Percentiles rank a stretch among this genome's conserved stretches.
Evolutionary conservation across 2,113 vertebrate species (phyloP).

Genomic region (Ailuropoda melanoleuca): DNA sequence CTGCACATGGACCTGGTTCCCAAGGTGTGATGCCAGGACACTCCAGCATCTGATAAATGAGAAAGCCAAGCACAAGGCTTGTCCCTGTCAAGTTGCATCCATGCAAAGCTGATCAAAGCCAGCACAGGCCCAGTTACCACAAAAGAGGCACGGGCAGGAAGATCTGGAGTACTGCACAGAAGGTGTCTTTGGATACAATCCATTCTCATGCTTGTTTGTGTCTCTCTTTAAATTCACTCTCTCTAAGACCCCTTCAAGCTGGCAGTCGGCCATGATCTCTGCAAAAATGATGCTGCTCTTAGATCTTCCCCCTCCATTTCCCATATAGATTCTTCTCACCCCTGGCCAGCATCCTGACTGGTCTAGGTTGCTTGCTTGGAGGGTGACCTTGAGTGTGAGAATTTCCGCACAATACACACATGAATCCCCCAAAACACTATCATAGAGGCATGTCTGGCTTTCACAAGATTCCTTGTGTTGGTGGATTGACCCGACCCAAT

Average conservation of each 20-base stretch:
- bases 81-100: not conserved
- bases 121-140: not conserved
- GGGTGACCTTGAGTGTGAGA: not conserved
- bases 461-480: not conserved
- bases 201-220: not conserved
- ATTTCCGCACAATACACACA: not conserved
- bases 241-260: not conserved
- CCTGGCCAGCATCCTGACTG: not conserved
- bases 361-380: not conserved
- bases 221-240: not conserved
- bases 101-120: not conserved
- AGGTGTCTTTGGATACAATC: not conserved
- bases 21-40: too few species aligned
- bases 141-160: not conserved
- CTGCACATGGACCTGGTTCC: not conserved
- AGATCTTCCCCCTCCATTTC: not conserved
- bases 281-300: not conserved
- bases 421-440: not conserved
- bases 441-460: not conserved
- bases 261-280: not conserved
- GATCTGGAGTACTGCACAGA: not conserved
- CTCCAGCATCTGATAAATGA: not conserved
- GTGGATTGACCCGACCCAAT: not conserved
- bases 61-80: not conserved
- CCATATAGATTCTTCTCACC: not conserved